Evolutionary conservation across 2,888 invertebrate genomes (phyloP).

Genomic region (Anoplius nigerrimus): DNA sequence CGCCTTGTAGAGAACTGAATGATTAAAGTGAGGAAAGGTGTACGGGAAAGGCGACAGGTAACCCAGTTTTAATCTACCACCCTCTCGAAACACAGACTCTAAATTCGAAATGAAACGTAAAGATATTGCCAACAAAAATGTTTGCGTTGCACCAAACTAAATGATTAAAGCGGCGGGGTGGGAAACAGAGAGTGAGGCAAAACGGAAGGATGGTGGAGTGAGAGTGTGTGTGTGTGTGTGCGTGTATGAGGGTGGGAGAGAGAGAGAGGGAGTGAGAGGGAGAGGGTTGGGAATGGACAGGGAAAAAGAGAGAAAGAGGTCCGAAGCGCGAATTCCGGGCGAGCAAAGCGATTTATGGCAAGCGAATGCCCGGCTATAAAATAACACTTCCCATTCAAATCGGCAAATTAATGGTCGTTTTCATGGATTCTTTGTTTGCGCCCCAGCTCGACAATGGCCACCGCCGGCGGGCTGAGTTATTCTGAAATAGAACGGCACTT

Average conservation of each 20-base stretch:
- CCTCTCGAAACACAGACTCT: no score
- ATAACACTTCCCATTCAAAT: constrained; percentile 72
- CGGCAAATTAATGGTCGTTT: constrained; percentile 70
- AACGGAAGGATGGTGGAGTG: no score
- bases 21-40: no score
- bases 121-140: no score
- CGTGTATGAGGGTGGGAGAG: constrained; percentile 6
- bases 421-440: constrained; percentile 69
- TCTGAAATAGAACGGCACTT: constrained; percentile 49
- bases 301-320: neutral
- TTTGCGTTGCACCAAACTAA: no score
- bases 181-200: no score
- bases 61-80: no score
- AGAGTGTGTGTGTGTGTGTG: no score
- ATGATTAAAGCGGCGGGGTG: no score
- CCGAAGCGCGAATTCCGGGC: constrained; percentile 50
- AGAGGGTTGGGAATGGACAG: constrained; percentile 18
- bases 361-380: constrained; percentile 68
- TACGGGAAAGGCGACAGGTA: no score
- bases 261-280: constrained; percentile 17
- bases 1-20: no score
- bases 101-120: no score
- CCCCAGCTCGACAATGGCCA: constrained; percentile 57
- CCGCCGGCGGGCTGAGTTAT: constrained; percentile 57
- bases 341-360: constrained; percentile 63